These are phyloP conservation scores for Erynnis tages DNA, from an alignment of 2,888 invertebrate genomes.

Conservation along the genomic window DNA sequence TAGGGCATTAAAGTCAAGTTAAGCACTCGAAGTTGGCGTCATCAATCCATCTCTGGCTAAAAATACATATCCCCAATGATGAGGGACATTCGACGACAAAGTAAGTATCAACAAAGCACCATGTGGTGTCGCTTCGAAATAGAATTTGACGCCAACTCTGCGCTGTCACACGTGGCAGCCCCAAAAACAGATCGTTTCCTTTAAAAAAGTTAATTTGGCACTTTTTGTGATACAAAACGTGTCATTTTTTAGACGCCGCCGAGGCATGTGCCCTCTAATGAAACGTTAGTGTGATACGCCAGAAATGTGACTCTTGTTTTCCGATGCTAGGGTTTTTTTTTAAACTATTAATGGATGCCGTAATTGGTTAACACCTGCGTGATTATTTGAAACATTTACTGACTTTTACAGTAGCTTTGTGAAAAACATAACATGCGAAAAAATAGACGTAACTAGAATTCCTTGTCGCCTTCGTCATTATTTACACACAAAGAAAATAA, in stretches of 20 bases:
- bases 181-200: slow-evolving; percentile 79
- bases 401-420: too few species aligned
- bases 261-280: slow-evolving; percentile 74
- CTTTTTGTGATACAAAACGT: slow-evolving; percentile 75
- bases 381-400: not conserved
- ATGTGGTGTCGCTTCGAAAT: slow-evolving; percentile 68
- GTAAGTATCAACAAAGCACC: slow-evolving; percentile 67
- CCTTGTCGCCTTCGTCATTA: too few species aligned
- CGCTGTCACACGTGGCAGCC: slow-evolving; percentile 72
- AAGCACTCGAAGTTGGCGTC: slow-evolving; percentile 59
- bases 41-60: slow-evolving; percentile 62
- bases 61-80: slow-evolving; percentile 70
- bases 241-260: slow-evolving; percentile 68
- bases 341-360: slow-evolving; percentile 25
- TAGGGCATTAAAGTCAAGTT: slow-evolving; percentile 67
- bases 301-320: slow-evolving; percentile 72
- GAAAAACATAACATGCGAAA: too few species aligned
- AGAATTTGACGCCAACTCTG: slow-evolving; percentile 58
- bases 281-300: slow-evolving; percentile 57
- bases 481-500: too few species aligned
- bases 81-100: slow-evolving; percentile 76
- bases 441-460: too few species aligned
- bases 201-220: slow-evolving; percentile 78
- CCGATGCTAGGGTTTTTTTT: slow-evolving; percentile 53
- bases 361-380: slow-evolving; percentile 20